Evolutionary conservation across 2,888 invertebrate genomes (phyloP), one percentile per base, ranked within the genome.

Genomic region (Vandiemenella viatica): DNA sequence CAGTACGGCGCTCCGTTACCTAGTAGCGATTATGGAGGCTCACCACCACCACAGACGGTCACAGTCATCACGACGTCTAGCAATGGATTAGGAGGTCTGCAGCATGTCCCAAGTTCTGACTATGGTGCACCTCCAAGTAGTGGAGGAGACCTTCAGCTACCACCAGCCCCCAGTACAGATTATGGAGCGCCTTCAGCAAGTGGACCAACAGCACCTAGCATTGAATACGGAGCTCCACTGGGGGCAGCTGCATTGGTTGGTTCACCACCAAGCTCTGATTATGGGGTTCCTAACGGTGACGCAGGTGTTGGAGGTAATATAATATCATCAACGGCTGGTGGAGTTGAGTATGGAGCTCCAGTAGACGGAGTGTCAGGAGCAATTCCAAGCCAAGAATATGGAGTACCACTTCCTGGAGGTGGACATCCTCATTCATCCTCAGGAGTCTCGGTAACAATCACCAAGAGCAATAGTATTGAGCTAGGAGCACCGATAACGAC

Each of bases 401-500:
- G 4, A 32, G 32, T 32, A 16, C 16, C 18, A 48, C 49, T 63
- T 47, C 52, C 59, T 16, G 13, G 16, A 17, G 17, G 19, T 37
- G 32, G 32, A 3, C n/a, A 10, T 13, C 32, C 32, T 32, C 32
- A 32, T 32, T 32, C 32, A 43, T n/a, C n/a, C n/a, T n/a, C n/a
- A n/a, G 32, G 32, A 32, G 32, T 32, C 5, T 22, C 17, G 22
- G 21, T 48, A n/a, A 19, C 38, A 13, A 51, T 48, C 26, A 32
- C 48, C 4, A 38, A 45, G 42, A 51, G 48, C 19, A 40, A 19
- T 20, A 43, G 42, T 13, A 43, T 45, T 18, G 48, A 51, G 15
- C 18, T 51, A n/a, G n/a, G n/a, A n/a, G 57, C 46, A 46, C 62
- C 55, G 52, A 64, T 21, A 55, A 59, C 46, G 63, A 62, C 19